Percentiles rank a stretch among this genome's conserved stretches.
Conservation (phyloP, 2,888 invertebrate genomes). For the Syrista parreyssii region DNA sequence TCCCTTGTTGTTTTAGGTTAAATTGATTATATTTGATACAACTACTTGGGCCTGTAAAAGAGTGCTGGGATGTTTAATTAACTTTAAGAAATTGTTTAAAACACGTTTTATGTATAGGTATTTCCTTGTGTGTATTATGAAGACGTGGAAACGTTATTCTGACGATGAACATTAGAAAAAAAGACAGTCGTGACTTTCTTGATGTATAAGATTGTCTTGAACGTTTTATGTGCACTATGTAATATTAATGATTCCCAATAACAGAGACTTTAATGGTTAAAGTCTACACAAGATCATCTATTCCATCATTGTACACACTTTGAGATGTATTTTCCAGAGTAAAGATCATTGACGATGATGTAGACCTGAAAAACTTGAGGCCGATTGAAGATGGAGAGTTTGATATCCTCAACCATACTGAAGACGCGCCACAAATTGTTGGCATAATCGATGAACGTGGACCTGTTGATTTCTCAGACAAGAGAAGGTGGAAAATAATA, state of each 20-base stretch:
- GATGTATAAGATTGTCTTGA: neutral
- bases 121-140: neutral
- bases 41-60: slow-evolving; percentile 6
- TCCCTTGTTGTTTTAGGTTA: slow-evolving; percentile 54
- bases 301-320: slow-evolving; percentile 26
- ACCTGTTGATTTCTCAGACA: slow-evolving; percentile 53
- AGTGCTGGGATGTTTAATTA: neutral
- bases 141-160: neutral
- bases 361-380: slow-evolving; percentile 73
- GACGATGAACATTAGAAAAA: neutral
- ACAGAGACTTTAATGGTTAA: slow-evolving; percentile 1
- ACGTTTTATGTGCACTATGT: slow-evolving; percentile 18
- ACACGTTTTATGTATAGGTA: neutral
- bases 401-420: slow-evolving; percentile 78
- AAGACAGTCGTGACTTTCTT: neutral
- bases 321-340: slow-evolving; percentile 71
- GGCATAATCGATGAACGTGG: slow-evolving; percentile 83
- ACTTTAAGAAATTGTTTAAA: neutral
- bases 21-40: slow-evolving; percentile 26
- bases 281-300: neutral
- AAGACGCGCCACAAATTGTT: slow-evolving; percentile 91
- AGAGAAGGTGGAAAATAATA: slow-evolving; percentile 62
- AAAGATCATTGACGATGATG: slow-evolving; percentile 88
- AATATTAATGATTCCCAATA: slow-evolving; percentile 1
- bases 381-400: slow-evolving; percentile 74